These are phyloP conservation scores for Nothocercus julius DNA, from an alignment of 2,113 vertebrate species.

Conservation along the genomic window DNA sequence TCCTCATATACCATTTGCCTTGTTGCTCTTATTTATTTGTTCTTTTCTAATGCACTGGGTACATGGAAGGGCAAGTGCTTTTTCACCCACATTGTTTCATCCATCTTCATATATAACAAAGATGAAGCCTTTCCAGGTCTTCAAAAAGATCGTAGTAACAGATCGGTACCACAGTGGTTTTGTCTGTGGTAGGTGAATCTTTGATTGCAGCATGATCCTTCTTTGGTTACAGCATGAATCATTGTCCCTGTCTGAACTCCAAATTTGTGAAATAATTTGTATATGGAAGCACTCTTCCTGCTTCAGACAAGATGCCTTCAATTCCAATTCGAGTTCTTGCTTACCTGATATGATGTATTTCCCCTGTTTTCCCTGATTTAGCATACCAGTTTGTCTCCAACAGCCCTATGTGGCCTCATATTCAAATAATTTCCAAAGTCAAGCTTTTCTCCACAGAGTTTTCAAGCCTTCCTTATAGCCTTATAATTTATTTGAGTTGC, in stretches of 20 bases:
- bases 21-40: neutral
- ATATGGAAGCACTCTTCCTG: neutral
- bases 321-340: neutral
- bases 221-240: neutral
- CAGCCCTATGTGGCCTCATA: neutral
- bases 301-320: neutral
- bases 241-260: neutral
- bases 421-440: neutral
- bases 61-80: neutral
- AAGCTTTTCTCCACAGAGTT: neutral
- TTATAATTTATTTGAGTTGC: neutral
- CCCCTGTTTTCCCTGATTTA: neutral
- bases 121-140: neutral
- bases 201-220: neutral
- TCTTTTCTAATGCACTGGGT: neutral
- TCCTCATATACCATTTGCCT: neutral
- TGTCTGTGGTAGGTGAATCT: neutral
- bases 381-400: neutral
- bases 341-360: neutral
- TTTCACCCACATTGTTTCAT: neutral
- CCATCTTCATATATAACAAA: neutral
- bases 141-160: neutral
- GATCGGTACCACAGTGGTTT: neutral
- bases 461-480: neutral
- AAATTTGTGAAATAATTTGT: neutral